A percentile compares a stretch with the other conserved stretches of the same genome.
Evolutionary conservation across 1,140 invertebrate species (phyloP).

Genomic region (Nautilus pompilius): DNA sequence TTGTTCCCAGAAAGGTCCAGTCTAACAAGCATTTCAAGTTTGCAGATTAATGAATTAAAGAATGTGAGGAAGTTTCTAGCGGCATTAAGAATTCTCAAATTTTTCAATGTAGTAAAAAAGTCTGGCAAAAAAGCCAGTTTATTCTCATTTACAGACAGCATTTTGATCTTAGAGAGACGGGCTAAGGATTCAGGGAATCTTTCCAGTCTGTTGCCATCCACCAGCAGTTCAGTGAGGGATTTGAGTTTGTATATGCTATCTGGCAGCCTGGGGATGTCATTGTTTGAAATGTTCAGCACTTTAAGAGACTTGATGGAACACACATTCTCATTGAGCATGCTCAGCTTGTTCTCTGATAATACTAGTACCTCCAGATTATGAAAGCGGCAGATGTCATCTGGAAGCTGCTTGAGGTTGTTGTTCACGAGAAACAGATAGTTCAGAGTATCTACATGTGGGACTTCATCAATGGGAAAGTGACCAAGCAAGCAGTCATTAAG

Average conservation of each 20-base stretch:
- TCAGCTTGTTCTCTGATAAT: conserved; percentile 35
- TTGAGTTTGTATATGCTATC: conserved; percentile 31
- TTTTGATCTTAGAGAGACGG: conserved; percentile 25
- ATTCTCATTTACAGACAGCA: conserved; percentile 44
- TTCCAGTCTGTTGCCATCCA: conserved; percentile 35
- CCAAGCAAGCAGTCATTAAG: conserved; percentile 21
- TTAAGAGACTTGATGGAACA: conserved; percentile 32
- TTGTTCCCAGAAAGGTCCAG: conserved; percentile 48
- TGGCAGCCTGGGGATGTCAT: conserved; percentile 37
- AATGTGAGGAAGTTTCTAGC: conserved; percentile 45
- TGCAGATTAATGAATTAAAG: conserved; percentile 42
- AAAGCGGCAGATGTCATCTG: conserved; percentile 30
- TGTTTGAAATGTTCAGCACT: conserved; percentile 42
- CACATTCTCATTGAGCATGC: conserved; percentile 23
- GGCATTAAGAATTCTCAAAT: conserved; percentile 35
- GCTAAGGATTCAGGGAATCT: conserved; percentile 33
- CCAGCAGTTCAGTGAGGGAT: conserved; percentile 33
- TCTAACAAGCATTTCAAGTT: conserved; percentile 33
- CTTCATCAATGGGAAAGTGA: conserved; percentile 24
- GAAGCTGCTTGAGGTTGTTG: conserved; percentile 37
- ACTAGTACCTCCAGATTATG: conserved; percentile 36
- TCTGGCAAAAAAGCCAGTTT: conserved; percentile 28
- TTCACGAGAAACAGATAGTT: conserved; percentile 33
- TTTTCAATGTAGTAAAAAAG: conserved; percentile 11
- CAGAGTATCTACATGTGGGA: conserved; percentile 30